These are phyloP conservation scores for Serrognathus titanus DNA, from an alignment of 2,888 invertebrate genomes.

Conservation along the genomic window DNA sequence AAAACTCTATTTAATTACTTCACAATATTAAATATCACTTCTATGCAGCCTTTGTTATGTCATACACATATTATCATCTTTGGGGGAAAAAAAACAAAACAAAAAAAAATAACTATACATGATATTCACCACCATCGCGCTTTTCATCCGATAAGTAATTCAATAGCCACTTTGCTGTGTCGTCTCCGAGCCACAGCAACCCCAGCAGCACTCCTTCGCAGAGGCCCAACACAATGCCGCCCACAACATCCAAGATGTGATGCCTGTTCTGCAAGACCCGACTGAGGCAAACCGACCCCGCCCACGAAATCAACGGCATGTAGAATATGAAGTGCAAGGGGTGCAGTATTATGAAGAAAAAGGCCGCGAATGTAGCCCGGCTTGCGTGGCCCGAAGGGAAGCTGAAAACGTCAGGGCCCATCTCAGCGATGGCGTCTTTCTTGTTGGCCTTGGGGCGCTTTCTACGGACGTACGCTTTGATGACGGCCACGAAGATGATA, in stretches of 20 bases:
- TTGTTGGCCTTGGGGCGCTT: conserved; percentile 64
- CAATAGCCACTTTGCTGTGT: conserved; percentile 58
- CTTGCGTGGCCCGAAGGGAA: conserved; percentile 97
- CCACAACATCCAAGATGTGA: conserved; percentile 79
- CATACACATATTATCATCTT: not conserved
- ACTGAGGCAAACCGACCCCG: conserved; percentile 69
- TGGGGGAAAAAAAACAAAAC: not conserved
- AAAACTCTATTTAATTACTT: no score
- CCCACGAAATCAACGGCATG: conserved; percentile 72
- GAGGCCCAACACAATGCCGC: conserved; percentile 71
- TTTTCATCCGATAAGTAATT: conserved; percentile 65
- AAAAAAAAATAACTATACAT: conserved; percentile 50
- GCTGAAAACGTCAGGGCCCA: conserved; percentile 84
- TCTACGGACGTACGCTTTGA: conserved; percentile 76
- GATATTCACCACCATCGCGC: conserved; percentile 65
- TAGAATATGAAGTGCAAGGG: conserved; percentile 59
- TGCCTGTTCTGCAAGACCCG: conserved; percentile 82
- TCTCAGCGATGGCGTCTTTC: conserved; percentile 62
- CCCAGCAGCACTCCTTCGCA: conserved; percentile 63
- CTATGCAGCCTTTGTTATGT: not conserved
- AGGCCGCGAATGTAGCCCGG: conserved; percentile 71
- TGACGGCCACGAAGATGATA: conserved; percentile 68
- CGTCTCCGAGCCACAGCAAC: conserved; percentile 67
- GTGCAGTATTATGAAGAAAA: conserved; percentile 66
- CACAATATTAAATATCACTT: no score